Base-by-base conservation (phyloP, 2,888 invertebrate genomes). In the Drosophila ustulata region DNA sequence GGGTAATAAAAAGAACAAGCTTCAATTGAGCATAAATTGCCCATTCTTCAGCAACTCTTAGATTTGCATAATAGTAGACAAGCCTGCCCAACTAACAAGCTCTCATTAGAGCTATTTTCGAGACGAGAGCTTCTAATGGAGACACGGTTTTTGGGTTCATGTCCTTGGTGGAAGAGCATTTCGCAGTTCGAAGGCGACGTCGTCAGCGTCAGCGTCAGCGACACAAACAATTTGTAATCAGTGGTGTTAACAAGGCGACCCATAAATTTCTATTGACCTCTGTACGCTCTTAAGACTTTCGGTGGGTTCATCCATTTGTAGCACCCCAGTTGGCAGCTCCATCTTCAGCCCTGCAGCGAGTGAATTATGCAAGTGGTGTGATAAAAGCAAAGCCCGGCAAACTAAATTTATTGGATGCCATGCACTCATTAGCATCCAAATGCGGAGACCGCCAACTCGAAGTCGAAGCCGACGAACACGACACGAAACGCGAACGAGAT, bases 381-480 rank as follows among this genome's bases (percentile, higher is more conserved):
- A 86, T 86, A 86, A 86, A 89, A 89, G 78, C 88, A 82, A 80
- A 89, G 88, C 84, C 85, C 58, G 53, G 82, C 80, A 53, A 83
- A 89, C 87, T 80, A 82, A 89, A 89, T 86, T 86, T 86, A 86
- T 86, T 88, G 87, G 84, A 82, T 89, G 83, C 81, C 84, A 88
- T 88, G 83, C 89, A 86, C 84, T 89, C 90, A 87, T 87, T 87
- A 89, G 87, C 89, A 89, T 87, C 76, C 74, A 80, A 89, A 87
- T 88, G 87, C 76, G 70, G 62, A 68, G 72, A 77, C 66, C 71
- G 75, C 67, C 63, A 81, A 80, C 62, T 65, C 63, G 62, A 77
- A 76, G 86, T 69, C 64, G 55, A 58, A 37, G 4, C n/a, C 37
- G 34, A 34, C 11, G 34, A 34, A 34, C 9, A 34, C 11, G 34